Base-by-base conservation (phyloP, 2,888 invertebrate genomes). In the Platerodrilus igneus region DNA sequence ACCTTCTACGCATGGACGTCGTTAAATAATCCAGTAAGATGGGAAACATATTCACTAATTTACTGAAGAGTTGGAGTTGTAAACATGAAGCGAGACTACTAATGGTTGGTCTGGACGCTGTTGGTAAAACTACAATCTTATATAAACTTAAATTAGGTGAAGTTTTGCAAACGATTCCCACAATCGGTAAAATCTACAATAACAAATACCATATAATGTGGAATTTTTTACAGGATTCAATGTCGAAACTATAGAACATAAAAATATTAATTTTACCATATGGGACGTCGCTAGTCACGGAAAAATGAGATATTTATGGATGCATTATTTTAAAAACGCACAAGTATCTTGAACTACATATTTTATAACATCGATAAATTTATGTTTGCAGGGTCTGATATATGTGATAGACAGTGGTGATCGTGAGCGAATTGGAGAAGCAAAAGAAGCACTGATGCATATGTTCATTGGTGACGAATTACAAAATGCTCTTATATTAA, bases 11-110 rank as follows among this genome's bases (percentile, higher is more conserved):
- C n/a, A 45, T 49, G 62, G 63, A 60, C 64, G 56, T 53, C 49
- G 40, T 45, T 49, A 49, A 62, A 65, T 65, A n/a, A 76, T 69
- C 69, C 72, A 70, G 71, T 75, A 83, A 73, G 74, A 97, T 97
- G 97, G 96, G 97, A 77, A 93, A 92, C 78, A 83, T 92, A 75
- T 93, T 97, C 76, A 86, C 90, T 66, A 91, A 86, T 76, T 79
- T 99, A 73, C 97, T 99, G 78, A 93, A 93, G 82, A 91, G 95
- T 79, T 89, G 99, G 60, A 97, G 99, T 76, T 97, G 99, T 78
- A 99, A 97, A 78, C 97, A 96, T 71, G 96, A 99, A 80, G 97
- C 99, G 97, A 88, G 99, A 79, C 96, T 97, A 83, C 79, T 97
- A 76, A 97, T 97, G 96, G 94, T 95, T 61, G 94, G 94, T 70